These are phyloP conservation scores for Anoncus sp. DNA, from an alignment of 2,888 invertebrate genomes.

Conservation along the genomic window DNA sequence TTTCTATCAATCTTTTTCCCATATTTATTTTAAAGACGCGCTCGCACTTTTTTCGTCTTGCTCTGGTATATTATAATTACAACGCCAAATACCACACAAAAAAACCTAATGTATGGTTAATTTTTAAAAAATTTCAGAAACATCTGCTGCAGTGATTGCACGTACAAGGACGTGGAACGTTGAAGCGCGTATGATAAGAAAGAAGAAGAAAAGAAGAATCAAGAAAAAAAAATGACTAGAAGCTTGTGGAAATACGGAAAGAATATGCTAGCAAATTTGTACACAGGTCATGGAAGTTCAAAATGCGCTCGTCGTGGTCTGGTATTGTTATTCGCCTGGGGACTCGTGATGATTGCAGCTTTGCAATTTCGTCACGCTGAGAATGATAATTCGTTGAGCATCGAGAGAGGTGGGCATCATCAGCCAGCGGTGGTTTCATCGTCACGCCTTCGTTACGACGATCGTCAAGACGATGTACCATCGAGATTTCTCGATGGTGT, in stretches of 20 bases:
- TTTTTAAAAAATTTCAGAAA: conserved; percentile 27
- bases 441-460: conserved; percentile 49
- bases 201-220: conserved; percentile 12
- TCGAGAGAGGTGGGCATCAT: conserved; percentile 35
- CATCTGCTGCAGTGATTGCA: conserved; percentile 2
- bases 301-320: conserved; percentile 84
- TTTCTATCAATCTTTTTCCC: too few relatives aligned
- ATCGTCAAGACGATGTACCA: conserved; percentile 67
- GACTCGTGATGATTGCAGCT: conserved; percentile 83
- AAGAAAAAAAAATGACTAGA: conserved; percentile 4
- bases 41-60: too few relatives aligned
- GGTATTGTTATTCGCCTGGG: conserved; percentile 83
- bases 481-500: conserved; percentile 73
- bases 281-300: conserved; percentile 73
- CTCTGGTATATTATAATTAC: too few relatives aligned
- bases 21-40: too few relatives aligned
- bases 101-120: neutral
- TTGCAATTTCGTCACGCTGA: conserved; percentile 81
- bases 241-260: conserved; percentile 14
- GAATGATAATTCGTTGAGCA: conserved; percentile 68
- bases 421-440: neutral
- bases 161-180: conserved; percentile 7
- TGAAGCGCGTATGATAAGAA: neutral
- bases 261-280: conserved; percentile 74
- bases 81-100: too few relatives aligned